Evolutionary conservation across 1,140 invertebrate species (phyloP), one percentile per base, ranked within the genome.

Genomic region (Nylanderia fulva): DNA sequence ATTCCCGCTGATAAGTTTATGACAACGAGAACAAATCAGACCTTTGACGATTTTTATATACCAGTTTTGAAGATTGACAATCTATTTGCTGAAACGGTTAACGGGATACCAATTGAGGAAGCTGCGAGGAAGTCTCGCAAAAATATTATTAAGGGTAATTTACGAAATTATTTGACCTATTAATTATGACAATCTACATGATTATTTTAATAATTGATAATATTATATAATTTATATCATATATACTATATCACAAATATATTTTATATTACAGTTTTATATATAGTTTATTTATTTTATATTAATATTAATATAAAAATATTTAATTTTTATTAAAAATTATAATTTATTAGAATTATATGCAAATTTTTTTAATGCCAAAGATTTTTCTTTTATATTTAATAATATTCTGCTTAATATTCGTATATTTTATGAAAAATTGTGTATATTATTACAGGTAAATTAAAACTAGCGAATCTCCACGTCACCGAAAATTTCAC

Each of bases 131-230:
- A 90, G n/a, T 93, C 93, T 18, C 84, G 84, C 29, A 60, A 91
- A 52, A 94, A 93, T 48, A 39, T 90, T 48, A 87, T 94, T 15
- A 89, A 86, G 85, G 90, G 93, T 93, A 88, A 75, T n/a, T 24
- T 3, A 1, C 13, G n/a, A 36, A 39, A 0, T 29, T 15, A 0
- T 42, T 60, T 39, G 15, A 58, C 6, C 11, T 15, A 48, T 56
- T 13, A 74, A 60, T 54, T 72, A 18, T 69, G 9, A 48, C 3
- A 18, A 7, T 69, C 11, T 69, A 52, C 2, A 71, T 45, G 5
- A 33, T 60, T 63, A 63, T 42, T 76, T 42, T 75, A 29, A 61
- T 18, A 29, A 63, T 48, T 52, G 21, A 77, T 66, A n/a, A n/a
- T n/a, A n/a, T n/a, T n/a, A n/a, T n/a, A n/a, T n/a, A n/a, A n/a